Evolutionary conservation across 2,113 vertebrate species (phyloP).

Genomic region (Syngnathoides biaculeatus): DNA sequence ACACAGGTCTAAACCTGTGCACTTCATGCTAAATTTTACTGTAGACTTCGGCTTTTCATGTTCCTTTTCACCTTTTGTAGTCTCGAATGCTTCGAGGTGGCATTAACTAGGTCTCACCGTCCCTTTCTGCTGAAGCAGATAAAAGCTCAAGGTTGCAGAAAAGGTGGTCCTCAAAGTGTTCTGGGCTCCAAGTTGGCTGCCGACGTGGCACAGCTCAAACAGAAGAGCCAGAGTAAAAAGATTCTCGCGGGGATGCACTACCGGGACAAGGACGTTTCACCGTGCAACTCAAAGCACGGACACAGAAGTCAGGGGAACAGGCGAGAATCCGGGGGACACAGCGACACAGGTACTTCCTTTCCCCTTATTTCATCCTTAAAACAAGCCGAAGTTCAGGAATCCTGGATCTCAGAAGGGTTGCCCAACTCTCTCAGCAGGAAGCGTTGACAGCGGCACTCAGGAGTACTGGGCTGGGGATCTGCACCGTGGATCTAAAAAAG

Average conservation of each 20-base stretch:
- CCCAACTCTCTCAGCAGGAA: constrained; percentile 58
- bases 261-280: constrained; percentile 74
- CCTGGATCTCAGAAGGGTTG: constrained; percentile 12
- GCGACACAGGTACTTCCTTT: constrained; percentile 69
- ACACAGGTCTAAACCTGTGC: constrained; percentile 44
- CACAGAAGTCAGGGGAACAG: constrained; percentile 69
- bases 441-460: constrained; percentile 69
- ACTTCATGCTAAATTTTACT: neutral
- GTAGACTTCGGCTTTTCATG: constrained; percentile 27
- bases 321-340: constrained; percentile 70
- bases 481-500: constrained; percentile 53
- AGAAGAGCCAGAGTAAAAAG: constrained; percentile 79
- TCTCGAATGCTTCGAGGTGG: constrained; percentile 30
- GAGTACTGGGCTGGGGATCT: constrained; percentile 59
- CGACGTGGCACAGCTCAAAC: constrained; percentile 81
- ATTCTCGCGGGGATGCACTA: constrained; percentile 71
- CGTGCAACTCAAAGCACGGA: constrained; percentile 74
- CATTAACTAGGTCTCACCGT: constrained; percentile 49
- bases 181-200: constrained; percentile 69
- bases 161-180: constrained; percentile 63
- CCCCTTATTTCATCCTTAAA: neutral
- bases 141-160: constrained; percentile 77
- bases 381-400: constrained; percentile 4
- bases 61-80: constrained; percentile 9
- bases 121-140: constrained; percentile 67